Conservation (phyloP, 2,113 vertebrate genomes). For the Mus pahari region DNA sequence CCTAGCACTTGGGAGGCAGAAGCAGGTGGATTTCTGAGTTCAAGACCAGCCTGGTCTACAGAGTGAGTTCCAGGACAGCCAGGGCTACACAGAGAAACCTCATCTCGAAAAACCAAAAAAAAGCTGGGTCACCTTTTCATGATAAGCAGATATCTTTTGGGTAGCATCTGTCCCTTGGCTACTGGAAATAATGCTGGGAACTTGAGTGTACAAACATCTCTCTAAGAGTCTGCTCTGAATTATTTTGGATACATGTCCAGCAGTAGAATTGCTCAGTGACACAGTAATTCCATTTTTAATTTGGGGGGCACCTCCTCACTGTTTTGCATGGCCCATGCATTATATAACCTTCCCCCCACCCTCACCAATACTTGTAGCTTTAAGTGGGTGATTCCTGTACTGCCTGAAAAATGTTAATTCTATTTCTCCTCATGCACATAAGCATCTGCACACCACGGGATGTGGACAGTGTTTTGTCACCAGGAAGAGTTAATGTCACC, state of each 20-base stretch:
- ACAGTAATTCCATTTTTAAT: neutral
- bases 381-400: neutral
- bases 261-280: neutral
- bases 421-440: neutral
- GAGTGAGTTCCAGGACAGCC: too few relatives aligned
- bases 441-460: neutral
- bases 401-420: neutral
- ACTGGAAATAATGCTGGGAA: neutral
- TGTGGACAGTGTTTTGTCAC: neutral
- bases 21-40: too few relatives aligned
- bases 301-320: neutral
- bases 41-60: too few relatives aligned
- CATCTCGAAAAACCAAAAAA: too few relatives aligned
- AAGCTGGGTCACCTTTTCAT: neutral
- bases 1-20: too few relatives aligned
- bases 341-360: neutral
- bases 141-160: neutral
- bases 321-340: neutral
- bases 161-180: neutral
- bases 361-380: neutral
- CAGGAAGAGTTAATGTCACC: neutral
- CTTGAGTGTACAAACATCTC: neutral
- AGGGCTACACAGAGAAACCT: too few relatives aligned
- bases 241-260: neutral
- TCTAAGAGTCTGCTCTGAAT: neutral